phyloP scores from a whole-genome alignment of 2,797 vertebrate genomes.

The Crocidura indochinensis region DNA sequence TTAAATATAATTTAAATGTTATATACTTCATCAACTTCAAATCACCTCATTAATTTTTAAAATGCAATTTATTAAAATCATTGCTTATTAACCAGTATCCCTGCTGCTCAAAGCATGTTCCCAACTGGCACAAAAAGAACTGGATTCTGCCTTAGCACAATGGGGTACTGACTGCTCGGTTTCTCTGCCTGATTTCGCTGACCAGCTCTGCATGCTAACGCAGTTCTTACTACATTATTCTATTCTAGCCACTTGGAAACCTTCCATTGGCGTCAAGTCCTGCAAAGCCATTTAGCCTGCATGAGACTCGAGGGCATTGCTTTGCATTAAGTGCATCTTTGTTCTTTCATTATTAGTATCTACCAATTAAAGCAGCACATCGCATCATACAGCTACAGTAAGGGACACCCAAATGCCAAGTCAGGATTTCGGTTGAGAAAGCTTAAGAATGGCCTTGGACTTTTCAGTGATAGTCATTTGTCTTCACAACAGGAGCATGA shows the following conservation, averaged over 20 bases:
- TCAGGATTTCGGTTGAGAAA: neutral
- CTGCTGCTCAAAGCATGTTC: neutral
- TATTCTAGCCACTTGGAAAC: neutral
- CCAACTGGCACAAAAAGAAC: neutral
- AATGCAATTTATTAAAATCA: neutral
- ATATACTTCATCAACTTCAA: neutral
- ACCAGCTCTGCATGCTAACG: neutral
- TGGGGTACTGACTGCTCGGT: neutral
- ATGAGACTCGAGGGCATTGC: neutral
- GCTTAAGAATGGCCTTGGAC: neutral
- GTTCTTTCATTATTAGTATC: neutral
- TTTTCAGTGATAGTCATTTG: neutral
- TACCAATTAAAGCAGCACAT: neutral
- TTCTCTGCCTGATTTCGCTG: neutral
- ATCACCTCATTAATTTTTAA: neutral
- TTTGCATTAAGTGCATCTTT: neutral
- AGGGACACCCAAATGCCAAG: rapidly evolving
- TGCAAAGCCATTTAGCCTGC: neutral
- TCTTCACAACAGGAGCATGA: neutral
- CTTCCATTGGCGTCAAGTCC: neutral
- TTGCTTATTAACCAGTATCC: constrained; percentile 4
- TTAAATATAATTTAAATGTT: neutral
- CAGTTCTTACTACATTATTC: neutral
- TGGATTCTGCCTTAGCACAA: neutral
- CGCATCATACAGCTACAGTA: neutral